A percentile compares a stretch with the other conserved stretches of the same genome.
Conservation (phyloP, 92 coral and sea anemone species). For the Phenganax marumi region DNA sequence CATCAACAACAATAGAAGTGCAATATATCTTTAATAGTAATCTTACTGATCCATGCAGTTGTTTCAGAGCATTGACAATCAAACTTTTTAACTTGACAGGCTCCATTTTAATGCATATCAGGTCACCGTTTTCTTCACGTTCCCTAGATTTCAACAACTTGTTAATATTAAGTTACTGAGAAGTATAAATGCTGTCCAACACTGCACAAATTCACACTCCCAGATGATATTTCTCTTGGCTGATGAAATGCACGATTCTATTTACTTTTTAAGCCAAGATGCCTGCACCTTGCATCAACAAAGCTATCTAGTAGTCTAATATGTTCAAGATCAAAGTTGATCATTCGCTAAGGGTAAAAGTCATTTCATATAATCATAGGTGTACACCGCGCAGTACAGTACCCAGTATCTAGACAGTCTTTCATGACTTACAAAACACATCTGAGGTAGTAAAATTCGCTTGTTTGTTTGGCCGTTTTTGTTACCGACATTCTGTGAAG, state of each 20-base stretch:
- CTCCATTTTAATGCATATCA: background rate
- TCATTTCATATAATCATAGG: background rate
- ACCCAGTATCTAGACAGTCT: background rate
- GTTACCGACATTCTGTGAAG: slow-evolving; percentile 1
- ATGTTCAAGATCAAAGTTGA: no score
- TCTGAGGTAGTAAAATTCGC: slow-evolving; percentile 33
- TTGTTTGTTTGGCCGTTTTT: slow-evolving; percentile 15
- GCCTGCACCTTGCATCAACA: background rate
- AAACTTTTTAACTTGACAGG: slow-evolving; percentile 23
- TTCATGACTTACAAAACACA: slow-evolving; percentile 20
- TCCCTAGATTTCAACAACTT: background rate
- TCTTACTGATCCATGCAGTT: slow-evolving; percentile 32
- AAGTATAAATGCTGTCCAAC: background rate
- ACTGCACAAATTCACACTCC: no score
- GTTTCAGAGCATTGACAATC: slow-evolving; percentile 7
- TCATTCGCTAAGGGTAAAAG: background rate
- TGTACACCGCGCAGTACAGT: background rate
- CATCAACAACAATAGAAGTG: background rate
- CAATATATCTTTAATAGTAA: background rate
- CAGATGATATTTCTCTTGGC: no score
- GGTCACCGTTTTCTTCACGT: background rate
- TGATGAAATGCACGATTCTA: no score
- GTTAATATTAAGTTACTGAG: background rate
- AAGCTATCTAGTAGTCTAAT: background rate
- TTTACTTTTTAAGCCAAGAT: background rate